These are phyloP conservation scores for Tolmerus cingulatus DNA, from an alignment of 2,888 invertebrate genomes.

Conservation along the genomic window DNA sequence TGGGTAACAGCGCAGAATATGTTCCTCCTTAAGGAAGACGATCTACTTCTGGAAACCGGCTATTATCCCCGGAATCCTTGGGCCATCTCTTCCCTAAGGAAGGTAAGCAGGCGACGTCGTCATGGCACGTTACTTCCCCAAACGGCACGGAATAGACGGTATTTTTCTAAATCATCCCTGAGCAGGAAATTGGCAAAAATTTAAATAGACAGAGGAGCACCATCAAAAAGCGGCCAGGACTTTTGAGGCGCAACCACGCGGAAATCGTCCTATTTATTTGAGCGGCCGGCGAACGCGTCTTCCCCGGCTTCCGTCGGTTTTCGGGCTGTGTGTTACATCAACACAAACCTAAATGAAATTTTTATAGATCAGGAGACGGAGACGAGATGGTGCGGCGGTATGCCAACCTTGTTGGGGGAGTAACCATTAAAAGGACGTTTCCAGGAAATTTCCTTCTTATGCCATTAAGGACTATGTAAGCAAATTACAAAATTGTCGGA, in stretches of 20 bases:
- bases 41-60: neutral
- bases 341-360: slow-evolving; percentile 31
- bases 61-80: neutral
- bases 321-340: neutral
- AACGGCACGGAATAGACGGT: neutral
- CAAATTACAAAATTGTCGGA: slow-evolving; percentile 6
- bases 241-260: neutral
- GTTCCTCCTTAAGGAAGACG: neutral
- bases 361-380: neutral
- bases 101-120: neutral
- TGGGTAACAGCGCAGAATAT: neutral
- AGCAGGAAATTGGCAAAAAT: neutral
- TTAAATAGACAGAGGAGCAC: neutral
- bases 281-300: neutral
- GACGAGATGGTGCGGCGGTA: neutral
- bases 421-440: neutral
- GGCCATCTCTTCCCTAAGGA: neutral
- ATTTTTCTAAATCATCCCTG: neutral
- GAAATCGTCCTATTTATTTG: neutral
- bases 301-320: neutral
- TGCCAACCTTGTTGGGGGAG: neutral
- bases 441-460: slow-evolving; percentile 14
- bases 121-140: neutral
- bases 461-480: slow-evolving; percentile 15
- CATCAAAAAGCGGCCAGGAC: neutral